Base-by-base conservation (phyloP, 2,797 vertebrate species). In the Macropodus opercularis region DNA sequence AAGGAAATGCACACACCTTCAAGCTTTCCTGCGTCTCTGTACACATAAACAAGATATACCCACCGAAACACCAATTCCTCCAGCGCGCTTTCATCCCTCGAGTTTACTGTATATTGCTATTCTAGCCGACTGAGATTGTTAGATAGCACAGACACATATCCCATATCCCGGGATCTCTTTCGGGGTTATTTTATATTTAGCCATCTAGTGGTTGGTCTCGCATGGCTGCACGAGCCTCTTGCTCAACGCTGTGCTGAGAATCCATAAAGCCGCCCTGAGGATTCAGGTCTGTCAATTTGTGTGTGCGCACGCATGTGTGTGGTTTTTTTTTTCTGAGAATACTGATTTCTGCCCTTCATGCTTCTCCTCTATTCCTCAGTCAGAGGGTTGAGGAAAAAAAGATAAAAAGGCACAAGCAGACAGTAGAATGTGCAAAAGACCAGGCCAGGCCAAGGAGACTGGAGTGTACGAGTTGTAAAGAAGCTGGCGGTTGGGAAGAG, bases 171-270 rank as follows among this genome's bases (percentile, higher is more conserved):
- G 54, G 69, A 83, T 82, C 72, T 84, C 73, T 86, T 78, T 72
- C 0, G 18, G 71, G 75, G 66, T 70, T 81, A 74, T 76, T 85
- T 87, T 83, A 74, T 86, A 85, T 89, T 87, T 86, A 79, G 80
- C 80, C 66, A 83, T 86, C 74, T 75, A 80, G 81, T 77, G 77
- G 73, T 69, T 81, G 69, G 80, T 88, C 79, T 79, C 63, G 60
- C 85, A 73, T 82, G 83, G 70, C 75, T 84, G 79, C 72, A 56
- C 57, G 13, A 68, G 81, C 76, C 75, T 85, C 71, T 72, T 75
- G 73, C 73, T 85, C 65, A 73, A 76, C 29, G 47, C 73, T 55
- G 67, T 60, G 24, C 58, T 15, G 29, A 64, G 78, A 90, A 85
- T 85, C 80, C 81, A 85, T 86, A 89, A 89, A 89, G 78, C 77